A percentile compares a stretch with the other conserved stretches of the same genome.
phyloP scores from a whole-genome alignment of 2,888 invertebrate genomes.

The Drosophila multiciliata region DNA sequence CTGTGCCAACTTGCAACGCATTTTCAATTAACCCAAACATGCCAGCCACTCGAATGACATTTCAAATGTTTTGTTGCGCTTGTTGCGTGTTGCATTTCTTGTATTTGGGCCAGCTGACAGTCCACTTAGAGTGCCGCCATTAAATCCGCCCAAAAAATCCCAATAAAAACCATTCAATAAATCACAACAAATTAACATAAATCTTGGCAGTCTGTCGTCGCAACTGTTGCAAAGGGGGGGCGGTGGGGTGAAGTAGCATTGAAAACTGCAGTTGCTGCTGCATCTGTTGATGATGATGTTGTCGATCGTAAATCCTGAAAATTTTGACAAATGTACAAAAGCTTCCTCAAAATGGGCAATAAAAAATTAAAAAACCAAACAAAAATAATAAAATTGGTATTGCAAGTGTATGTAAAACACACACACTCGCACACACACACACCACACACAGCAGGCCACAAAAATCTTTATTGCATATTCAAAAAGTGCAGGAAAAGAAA shows the following conservation, averaged over 20 bases:
- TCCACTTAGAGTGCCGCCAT: slow-evolving; percentile 59
- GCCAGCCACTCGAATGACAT: slow-evolving; percentile 66
- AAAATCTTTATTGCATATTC: slow-evolving; percentile 55
- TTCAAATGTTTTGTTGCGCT: slow-evolving; percentile 39
- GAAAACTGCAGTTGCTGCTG: slow-evolving; percentile 12
- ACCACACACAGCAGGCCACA: slow-evolving; percentile 34
- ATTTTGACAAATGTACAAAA: slow-evolving; percentile 79
- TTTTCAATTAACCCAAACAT: slow-evolving; percentile 79
- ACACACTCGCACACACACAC: slow-evolving; percentile 16
- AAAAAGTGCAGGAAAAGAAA: slow-evolving; percentile 21
- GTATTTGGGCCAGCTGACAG: slow-evolving; percentile 59
- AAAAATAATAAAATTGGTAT: slow-evolving; percentile 49
- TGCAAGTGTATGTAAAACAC: slow-evolving; percentile 15
- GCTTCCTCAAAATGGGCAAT: slow-evolving; percentile 75
- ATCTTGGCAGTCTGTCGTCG: slow-evolving; percentile 72
- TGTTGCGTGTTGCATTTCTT: slow-evolving; percentile 14
- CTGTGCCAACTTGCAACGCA: slow-evolving; percentile 73
- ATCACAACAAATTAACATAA: slow-evolving; percentile 81
- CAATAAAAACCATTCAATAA: slow-evolving; percentile 82
- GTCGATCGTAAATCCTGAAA: slow-evolving; percentile 78
- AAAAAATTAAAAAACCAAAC: slow-evolving; percentile 69
- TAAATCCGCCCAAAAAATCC: slow-evolving; percentile 61
- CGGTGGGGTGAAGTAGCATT: slow-evolving; percentile 11
- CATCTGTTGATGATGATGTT: slow-evolving; percentile 75
- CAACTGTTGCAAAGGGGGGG: not conserved